Evolutionary conservation across 2,113 vertebrate genomes (phyloP).

Genomic region (Labeo rohita): DNA sequence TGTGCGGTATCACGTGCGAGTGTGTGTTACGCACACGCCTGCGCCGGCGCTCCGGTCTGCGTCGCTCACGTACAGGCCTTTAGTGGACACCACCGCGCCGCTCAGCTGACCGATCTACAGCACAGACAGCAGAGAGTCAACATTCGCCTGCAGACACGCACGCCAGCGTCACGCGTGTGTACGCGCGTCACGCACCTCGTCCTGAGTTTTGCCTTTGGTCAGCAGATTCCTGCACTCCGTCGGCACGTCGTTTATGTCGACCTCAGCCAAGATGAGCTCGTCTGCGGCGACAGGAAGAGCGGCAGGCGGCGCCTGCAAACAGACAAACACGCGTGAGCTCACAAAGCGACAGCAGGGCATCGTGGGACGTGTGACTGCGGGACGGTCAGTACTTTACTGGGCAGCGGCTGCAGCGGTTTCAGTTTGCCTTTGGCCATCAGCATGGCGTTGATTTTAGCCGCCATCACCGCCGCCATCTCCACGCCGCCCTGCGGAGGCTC

Average conservation of each 20-base stretch:
- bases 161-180: background rate
- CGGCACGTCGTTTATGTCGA: slow-evolving; percentile 96
- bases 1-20: background rate
- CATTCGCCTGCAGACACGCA: background rate
- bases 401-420: slow-evolving; percentile 80
- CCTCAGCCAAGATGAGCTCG: slow-evolving; percentile 91
- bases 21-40: background rate
- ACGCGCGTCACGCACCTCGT: slow-evolving; percentile 79
- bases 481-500: slow-evolving; percentile 77
- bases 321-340: background rate
- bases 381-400: slow-evolving; percentile 69
- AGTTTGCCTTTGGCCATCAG: slow-evolving; percentile 97
- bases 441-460: slow-evolving; percentile 96
- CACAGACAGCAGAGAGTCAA: background rate
- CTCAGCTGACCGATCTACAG: slow-evolving; percentile 76
- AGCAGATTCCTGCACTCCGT: slow-evolving; percentile 90
- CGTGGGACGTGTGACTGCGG: background rate
- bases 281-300: slow-evolving; percentile 65
- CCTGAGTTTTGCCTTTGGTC: slow-evolving; percentile 93
- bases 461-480: slow-evolving; percentile 91
- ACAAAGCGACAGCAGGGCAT: background rate
- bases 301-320: slow-evolving; percentile 58
- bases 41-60: background rate
- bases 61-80: slow-evolving; percentile 73
- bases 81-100: slow-evolving; percentile 77